Base-by-base conservation (phyloP, 2,888 invertebrate genomes). In the Eueremaeus valkanovi region DNA sequence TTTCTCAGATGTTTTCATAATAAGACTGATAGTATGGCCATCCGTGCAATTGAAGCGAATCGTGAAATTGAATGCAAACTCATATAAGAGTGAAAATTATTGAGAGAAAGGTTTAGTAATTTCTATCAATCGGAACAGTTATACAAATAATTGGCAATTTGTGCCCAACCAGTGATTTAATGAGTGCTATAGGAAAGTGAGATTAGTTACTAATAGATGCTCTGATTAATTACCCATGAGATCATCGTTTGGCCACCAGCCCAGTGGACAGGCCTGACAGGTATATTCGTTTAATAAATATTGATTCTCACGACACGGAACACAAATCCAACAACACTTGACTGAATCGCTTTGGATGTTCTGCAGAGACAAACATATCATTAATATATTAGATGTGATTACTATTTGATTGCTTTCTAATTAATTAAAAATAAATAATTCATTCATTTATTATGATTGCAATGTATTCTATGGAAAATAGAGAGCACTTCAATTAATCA, bases 271-370 rank as follows among this genome's bases (percentile, higher is more conserved):
- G 9, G 85, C 82, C 73, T 84, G 82, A 81, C 90, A 90, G 29
- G 85, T 85, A 75, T 86, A 85, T 78, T 88, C 87, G 78, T 88
- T 85, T 76, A 86, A 83, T 68, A 89, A 84, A 80, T 87, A 87
- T 82, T 89, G 87, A 78, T 88, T 86, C 77, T 87, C 85, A 78
- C 87, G 85, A 84, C 92, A 92, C 6, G 86, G 84, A 36, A 88
- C 88, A 83, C 92, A 92, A 63, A 88, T 87, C 91, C 91, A 92
- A 83, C 91, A 92, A 82, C 91, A 91, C 63, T 86, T 84, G 78
- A 88, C 87, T 79, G 88, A 87, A 80, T 87, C 85, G 72, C 88
- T 87, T 82, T 88, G 87, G 78, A 86, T 85, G 79, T 86, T 87
- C 87, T 87, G 81, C 11, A 76, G 76, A 3, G 5, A 45, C 74